Evolutionary conservation across 2,113 vertebrate genomes (phyloP).

Genomic region (Caretta caretta): DNA sequence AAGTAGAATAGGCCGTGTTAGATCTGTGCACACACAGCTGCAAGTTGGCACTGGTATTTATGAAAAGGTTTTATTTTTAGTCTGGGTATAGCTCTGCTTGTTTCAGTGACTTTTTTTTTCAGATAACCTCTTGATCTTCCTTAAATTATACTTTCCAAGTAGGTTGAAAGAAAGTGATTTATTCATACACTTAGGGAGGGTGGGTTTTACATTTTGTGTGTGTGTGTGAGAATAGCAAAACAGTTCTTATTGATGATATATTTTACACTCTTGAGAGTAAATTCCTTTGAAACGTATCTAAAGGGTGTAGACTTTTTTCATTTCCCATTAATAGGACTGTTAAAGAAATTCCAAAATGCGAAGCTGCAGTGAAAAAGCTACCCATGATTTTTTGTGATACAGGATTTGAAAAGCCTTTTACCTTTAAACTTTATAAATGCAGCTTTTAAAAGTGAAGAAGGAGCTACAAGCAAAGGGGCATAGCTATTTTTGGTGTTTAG

Average conservation of each 20-base stretch:
- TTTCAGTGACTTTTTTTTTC: background rate
- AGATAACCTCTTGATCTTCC: background rate
- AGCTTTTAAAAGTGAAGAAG: slow-evolving; percentile 43
- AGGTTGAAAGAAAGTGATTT: background rate
- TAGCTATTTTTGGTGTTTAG: slow-evolving; percentile 69
- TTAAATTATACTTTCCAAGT: background rate
- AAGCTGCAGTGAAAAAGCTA: background rate
- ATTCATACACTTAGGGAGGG: background rate
- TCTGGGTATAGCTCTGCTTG: background rate
- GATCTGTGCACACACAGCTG: background rate
- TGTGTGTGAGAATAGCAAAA: background rate
- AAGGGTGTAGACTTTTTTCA: background rate
- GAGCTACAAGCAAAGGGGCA: slow-evolving; percentile 16
- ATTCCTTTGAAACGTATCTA: background rate
- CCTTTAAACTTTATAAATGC: background rate
- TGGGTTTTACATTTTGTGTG: background rate
- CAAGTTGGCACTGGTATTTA: background rate
- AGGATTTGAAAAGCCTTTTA: background rate
- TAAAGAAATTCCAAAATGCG: background rate
- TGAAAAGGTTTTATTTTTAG: background rate
- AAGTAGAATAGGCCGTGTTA: background rate
- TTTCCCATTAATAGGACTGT: background rate
- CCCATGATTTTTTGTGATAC: background rate
- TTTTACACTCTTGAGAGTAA: background rate
- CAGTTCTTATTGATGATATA: background rate